phyloP scores from a whole-genome alignment of 2,113 vertebrate genomes.

The Felis chaus region DNA sequence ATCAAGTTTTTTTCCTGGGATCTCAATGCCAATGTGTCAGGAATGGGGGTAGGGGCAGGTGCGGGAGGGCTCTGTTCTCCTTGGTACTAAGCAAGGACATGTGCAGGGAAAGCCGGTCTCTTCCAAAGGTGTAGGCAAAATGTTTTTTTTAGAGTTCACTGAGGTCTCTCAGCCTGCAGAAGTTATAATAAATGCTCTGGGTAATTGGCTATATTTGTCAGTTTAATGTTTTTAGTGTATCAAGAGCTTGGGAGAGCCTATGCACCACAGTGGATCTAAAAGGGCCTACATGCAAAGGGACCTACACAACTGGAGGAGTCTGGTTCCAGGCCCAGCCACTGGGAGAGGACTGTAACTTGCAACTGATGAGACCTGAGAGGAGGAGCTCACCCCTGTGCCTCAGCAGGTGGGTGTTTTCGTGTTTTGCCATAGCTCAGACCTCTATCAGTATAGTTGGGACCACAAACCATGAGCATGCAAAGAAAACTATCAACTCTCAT shows the following conservation, averaged over 20 bases:
- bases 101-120: neutral
- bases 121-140: neutral
- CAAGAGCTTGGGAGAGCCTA: neutral
- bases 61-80: neutral
- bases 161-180: neutral
- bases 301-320: neutral
- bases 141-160: neutral
- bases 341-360: neutral
- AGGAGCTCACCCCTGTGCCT: neutral
- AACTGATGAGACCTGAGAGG: neutral
- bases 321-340: neutral
- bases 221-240: neutral
- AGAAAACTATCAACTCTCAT: neutral
- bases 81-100: neutral
- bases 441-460: neutral
- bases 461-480: neutral
- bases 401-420: neutral
- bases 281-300: neutral
- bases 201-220: neutral
- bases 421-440: neutral
- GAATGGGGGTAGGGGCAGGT: neutral
- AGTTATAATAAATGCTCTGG: neutral
- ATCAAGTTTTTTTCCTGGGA: neutral
- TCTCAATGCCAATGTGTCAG: neutral
- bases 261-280: neutral